Evolutionary conservation across 2,888 invertebrate species (phyloP).

Genomic region (Coelinius sp.): DNA sequence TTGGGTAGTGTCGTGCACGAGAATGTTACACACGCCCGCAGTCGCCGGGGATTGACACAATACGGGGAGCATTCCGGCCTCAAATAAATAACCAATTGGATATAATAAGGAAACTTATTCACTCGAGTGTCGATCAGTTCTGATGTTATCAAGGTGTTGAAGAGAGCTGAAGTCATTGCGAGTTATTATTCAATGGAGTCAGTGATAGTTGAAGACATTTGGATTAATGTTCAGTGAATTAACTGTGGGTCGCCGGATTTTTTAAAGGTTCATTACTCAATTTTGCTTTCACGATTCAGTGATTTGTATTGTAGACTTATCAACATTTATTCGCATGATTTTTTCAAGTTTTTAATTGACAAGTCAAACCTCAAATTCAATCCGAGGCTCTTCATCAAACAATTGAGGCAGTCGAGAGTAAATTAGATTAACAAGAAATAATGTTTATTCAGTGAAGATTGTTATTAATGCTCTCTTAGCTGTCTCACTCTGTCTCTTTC

Average conservation of each 20-base stretch:
- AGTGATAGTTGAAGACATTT: not conserved
- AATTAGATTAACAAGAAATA: constrained; percentile 14
- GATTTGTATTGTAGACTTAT: not conserved
- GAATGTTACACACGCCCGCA: not conserved
- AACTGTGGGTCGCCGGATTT: not conserved
- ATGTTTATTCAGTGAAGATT: not conserved
- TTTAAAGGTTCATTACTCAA: not conserved
- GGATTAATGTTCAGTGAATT: not conserved
- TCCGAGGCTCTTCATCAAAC: constrained; percentile 22
- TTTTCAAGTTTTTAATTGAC: not conserved
- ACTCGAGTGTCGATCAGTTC: not conserved
- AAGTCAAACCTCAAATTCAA: constrained; percentile 23
- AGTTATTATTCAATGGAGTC: not conserved
- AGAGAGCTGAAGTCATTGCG: not conserved
- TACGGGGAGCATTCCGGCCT: not conserved
- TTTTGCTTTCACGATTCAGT: not conserved
- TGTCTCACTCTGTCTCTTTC: not conserved
- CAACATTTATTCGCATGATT: not conserved
- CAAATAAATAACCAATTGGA: constrained; percentile 6
- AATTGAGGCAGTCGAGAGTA: constrained; percentile 26
- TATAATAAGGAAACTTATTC: not conserved
- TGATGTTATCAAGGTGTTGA: not conserved
- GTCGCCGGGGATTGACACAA: constrained; percentile 8
- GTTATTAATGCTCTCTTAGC: not conserved
- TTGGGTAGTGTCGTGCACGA: constrained; percentile 23